Evolutionary conservation across 1,140 invertebrate species (phyloP).

Genomic region (Micrasema longulum): DNA sequence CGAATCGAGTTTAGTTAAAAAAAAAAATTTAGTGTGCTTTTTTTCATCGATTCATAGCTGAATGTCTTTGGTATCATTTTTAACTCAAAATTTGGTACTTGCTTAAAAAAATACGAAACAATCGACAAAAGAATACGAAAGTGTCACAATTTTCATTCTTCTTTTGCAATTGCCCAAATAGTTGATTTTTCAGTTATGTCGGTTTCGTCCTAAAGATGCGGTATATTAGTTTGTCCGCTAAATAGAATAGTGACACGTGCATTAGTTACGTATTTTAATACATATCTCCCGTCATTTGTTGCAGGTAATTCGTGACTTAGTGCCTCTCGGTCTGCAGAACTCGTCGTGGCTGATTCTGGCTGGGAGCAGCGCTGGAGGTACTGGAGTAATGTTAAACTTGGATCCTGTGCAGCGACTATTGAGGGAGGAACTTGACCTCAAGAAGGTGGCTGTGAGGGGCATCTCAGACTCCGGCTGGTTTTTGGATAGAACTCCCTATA

Average conservation of each 20-base stretch:
- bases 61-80: neutral
- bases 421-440: conserved; percentile 68
- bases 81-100: too few species aligned
- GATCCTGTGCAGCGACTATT: conserved; percentile 82
- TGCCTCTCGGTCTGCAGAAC: conserved; percentile 73
- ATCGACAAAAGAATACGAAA: too few species aligned
- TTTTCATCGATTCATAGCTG: neutral
- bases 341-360: conserved; percentile 79
- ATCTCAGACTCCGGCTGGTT: conserved; percentile 95
- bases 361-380: conserved; percentile 93
- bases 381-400: conserved; percentile 91
- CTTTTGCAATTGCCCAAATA: too few species aligned
- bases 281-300: too few species aligned
- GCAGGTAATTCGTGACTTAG: conserved; percentile 77
- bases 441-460: conserved; percentile 80
- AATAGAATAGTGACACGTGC: neutral
- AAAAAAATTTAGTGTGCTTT: too few species aligned
- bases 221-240: neutral
- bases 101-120: too few species aligned
- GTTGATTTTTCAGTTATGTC: too few species aligned
- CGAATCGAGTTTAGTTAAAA: too few species aligned
- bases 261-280: neutral
- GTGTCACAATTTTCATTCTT: too few species aligned
- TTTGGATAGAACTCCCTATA: conserved; percentile 79
- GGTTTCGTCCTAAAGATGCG: too few species aligned